Evolutionary conservation across 2,888 invertebrate species (phyloP).

Genomic region (Lamellibrachia columna): DNA sequence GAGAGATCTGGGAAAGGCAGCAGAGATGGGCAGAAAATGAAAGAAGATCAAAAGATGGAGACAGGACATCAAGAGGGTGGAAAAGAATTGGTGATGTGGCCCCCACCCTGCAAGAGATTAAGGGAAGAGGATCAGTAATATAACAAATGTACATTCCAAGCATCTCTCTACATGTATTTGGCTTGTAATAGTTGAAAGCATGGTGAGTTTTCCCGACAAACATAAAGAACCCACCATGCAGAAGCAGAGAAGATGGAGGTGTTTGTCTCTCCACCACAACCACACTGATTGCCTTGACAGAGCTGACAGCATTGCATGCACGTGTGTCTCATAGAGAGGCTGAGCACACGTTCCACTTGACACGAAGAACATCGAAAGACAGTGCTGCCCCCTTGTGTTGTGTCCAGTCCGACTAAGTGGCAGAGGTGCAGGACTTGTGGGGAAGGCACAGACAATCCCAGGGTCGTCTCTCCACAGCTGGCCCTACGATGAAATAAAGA

Average conservation of each 20-base stretch:
- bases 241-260: neutral
- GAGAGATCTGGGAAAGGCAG: too few relatives aligned
- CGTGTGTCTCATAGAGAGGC: constrained; percentile 41
- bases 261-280: neutral
- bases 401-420: neutral
- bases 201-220: neutral
- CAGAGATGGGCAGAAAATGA: too few relatives aligned
- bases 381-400: neutral
- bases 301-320: neutral
- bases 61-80: too few relatives aligned
- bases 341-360: constrained; percentile 41
- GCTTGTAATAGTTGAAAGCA: neutral
- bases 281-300: neutral
- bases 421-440: constrained; percentile 34
- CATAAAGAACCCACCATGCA: neutral
- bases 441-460: neutral
- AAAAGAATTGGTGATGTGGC: too few relatives aligned
- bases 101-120: too few relatives aligned
- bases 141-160: too few relatives aligned
- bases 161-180: too few relatives aligned
- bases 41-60: too few relatives aligned
- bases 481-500: neutral
- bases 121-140: too few relatives aligned
- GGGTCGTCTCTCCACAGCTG: neutral
- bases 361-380: constrained; percentile 32